phyloP scores from a whole-genome alignment of 2,888 invertebrate species.

The Acheta domesticus region DNA sequence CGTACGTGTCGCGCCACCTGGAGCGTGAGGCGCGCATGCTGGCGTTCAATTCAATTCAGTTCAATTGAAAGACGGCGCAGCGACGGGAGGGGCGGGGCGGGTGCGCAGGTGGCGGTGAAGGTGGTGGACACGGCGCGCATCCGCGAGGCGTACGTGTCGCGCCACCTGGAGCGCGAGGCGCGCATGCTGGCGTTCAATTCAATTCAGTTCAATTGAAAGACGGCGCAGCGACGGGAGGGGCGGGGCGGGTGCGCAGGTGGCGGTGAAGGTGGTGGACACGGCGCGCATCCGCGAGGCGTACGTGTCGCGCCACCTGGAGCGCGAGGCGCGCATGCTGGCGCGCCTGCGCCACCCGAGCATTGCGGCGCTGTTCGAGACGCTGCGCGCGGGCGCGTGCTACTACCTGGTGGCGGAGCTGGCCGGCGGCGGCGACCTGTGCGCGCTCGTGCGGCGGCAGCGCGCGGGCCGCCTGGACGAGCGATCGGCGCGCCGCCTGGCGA shows the following conservation, averaged over 20 bases:
- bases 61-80: no score
- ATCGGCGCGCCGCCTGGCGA: not conserved
- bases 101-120: no score
- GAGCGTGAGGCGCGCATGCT: no score
- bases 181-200: no score
- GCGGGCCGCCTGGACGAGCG: not conserved
- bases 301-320: constrained; percentile 64
- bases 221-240: no score
- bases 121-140: no score
- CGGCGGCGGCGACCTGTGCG: not conserved
- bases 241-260: constrained; percentile 54
- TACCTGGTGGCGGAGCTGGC: not conserved
- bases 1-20: no score
- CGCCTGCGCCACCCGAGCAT: constrained; percentile 70
- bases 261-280: constrained; percentile 71
- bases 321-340: constrained; percentile 69
- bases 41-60: no score
- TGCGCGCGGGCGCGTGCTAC: constrained; percentile 50
- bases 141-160: no score
- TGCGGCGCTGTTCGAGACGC: constrained; percentile 67
- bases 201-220: no score
- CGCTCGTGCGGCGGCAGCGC: not conserved
- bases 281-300: constrained; percentile 69
- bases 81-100: no score
- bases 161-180: no score